These are phyloP conservation scores for Leptopilina clavipes DNA, from an alignment of 1,140 invertebrate genomes.

Conservation along the genomic window DNA sequence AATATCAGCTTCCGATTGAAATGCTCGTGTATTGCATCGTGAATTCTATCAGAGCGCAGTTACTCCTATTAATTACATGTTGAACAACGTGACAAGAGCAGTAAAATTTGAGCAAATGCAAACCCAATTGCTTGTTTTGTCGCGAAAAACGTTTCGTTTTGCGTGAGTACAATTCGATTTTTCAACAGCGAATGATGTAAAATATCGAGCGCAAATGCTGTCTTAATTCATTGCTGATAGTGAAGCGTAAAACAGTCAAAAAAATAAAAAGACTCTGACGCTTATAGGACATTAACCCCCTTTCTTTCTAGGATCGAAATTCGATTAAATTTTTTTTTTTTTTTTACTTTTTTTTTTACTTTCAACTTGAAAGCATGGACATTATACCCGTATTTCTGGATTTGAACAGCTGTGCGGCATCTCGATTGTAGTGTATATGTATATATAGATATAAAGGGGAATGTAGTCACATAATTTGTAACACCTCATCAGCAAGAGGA, in stretches of 20 bases:
- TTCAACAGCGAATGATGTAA: conserved; percentile 41
- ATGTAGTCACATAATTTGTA: conserved; percentile 12
- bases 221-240: conserved; percentile 36
- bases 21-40: not conserved
- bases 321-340: not conserved
- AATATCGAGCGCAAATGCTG: not conserved
- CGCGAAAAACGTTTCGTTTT: conserved; percentile 48
- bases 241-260: not conserved
- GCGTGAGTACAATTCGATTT: conserved; percentile 32
- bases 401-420: not conserved
- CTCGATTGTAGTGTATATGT: not conserved
- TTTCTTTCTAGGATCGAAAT: not conserved
- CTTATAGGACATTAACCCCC: not conserved
- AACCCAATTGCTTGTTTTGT: conserved; percentile 6
- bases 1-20: conserved; percentile 4
- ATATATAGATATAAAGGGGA: not conserved
- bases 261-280: not conserved
- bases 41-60: conserved; percentile 7
- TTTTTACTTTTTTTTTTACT: not conserved
- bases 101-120: not conserved
- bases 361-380: not conserved
- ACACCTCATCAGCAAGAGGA: not conserved
- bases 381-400: not conserved
- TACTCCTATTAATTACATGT: conserved; percentile 8
- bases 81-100: conserved; percentile 7